Percentiles rank a stretch among this genome's conserved stretches.
Conservation (phyloP, 2,888 invertebrate genomes). For the Stramonita haemastoma region DNA sequence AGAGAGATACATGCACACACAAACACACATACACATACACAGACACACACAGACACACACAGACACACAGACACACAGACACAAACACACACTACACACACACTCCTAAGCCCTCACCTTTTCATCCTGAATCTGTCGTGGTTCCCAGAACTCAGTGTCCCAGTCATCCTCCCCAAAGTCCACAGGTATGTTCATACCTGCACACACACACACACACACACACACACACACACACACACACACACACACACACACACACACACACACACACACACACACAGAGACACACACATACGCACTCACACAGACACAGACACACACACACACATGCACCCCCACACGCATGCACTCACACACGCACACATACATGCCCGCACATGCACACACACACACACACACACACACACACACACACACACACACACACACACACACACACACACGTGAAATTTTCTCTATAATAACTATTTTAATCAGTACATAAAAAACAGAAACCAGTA, state of each 20-base stretch:
- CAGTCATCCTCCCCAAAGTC: conserved; percentile 57
- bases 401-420: too few species aligned
- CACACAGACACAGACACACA: too few species aligned
- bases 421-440: too few species aligned
- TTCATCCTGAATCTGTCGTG: conserved; percentile 60
- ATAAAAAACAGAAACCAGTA: too few species aligned
- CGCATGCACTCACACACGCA: too few species aligned
- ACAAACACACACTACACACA: not conserved
- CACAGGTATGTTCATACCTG: conserved; percentile 66
- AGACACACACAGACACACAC: not conserved
- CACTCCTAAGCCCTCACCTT: conserved; percentile 53
- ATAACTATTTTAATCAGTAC: too few species aligned
- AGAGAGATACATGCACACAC: not conserved
- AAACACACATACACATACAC: not conserved
- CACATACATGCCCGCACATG: too few species aligned
- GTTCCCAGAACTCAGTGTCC: conserved; percentile 65
- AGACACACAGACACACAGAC: not conserved
- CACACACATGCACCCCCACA: too few species aligned
- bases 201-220: not conserved
- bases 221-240: not conserved
- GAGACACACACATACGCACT: too few species aligned
- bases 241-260: not conserved
- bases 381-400: too few species aligned
- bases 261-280: too few species aligned
- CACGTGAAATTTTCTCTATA: too few species aligned